phyloP scores from a whole-genome alignment of 2,888 invertebrate species.

The Tuta absoluta region DNA sequence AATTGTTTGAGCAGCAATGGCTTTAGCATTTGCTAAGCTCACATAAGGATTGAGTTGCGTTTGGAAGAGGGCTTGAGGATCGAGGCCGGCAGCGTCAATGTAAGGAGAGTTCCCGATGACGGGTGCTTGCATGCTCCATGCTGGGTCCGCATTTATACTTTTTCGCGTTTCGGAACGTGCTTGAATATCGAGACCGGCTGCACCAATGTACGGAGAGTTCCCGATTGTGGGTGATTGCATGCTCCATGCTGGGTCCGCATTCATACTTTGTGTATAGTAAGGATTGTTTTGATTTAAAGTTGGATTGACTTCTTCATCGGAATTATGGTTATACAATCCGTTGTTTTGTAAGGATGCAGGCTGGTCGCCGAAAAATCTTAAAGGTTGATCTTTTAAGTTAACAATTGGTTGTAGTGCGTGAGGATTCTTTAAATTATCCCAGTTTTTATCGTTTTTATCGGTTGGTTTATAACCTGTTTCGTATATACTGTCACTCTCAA shows the following conservation, averaged over 20 bases:
- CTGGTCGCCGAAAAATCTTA: background rate
- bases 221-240: background rate
- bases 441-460: background rate
- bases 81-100: background rate
- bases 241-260: too few relatives aligned
- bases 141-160: too few relatives aligned
- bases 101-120: background rate
- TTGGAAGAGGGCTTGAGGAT: background rate
- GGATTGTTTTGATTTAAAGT: background rate
- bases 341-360: background rate
- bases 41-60: background rate
- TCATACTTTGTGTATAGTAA: too few relatives aligned
- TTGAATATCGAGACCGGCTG: background rate
- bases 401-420: background rate
- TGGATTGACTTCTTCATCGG: background rate
- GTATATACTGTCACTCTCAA: too few relatives aligned
- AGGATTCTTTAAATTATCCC: background rate
- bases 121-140: background rate
- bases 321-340: background rate
- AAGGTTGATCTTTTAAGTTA: background rate
- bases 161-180: background rate
- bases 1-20: background rate
- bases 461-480: background rate
- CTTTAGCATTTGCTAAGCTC: background rate
- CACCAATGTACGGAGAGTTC: background rate